Evolutionary conservation across 2,888 invertebrate genomes (phyloP).

Genomic region (Saturnia japonica): DNA sequence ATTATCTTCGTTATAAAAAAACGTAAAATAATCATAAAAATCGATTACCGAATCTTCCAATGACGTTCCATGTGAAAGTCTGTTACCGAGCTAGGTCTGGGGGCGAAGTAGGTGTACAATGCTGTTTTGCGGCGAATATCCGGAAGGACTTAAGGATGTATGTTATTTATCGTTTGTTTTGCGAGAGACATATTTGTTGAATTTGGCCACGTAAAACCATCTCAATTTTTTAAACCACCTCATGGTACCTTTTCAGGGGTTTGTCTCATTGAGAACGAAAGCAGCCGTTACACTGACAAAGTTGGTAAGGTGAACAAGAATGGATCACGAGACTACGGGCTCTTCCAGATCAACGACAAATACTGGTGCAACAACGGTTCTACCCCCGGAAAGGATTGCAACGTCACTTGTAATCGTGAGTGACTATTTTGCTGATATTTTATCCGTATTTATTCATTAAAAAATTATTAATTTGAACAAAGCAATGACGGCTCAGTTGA

Average conservation of each 20-base stretch:
- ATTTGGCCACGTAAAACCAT: background rate
- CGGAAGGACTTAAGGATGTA: no score
- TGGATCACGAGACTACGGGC: slow-evolving; percentile 78
- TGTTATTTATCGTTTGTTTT: no score
- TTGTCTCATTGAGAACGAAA: slow-evolving; percentile 77
- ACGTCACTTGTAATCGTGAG: slow-evolving; percentile 56
- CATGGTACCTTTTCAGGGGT: slow-evolving; percentile 65
- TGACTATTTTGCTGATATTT: slow-evolving; percentile 1
- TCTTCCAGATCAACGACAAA: slow-evolving; percentile 76
- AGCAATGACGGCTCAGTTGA: no score
- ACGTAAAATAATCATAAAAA: no score
- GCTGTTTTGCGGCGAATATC: no score
- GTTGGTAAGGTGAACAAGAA: slow-evolving; percentile 69
- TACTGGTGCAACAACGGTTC: slow-evolving; percentile 68
- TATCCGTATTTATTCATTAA: background rate
- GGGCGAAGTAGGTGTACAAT: no score
- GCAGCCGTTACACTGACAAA: slow-evolving; percentile 67
- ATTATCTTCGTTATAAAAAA: no score
- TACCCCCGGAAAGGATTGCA: slow-evolving; percentile 66
- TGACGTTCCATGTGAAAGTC: no score
- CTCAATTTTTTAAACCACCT: background rate
- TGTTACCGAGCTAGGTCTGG: no score
- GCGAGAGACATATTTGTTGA: background rate
- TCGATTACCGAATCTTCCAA: no score
- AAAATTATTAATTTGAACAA: no score